Evolutionary conservation across 1,140 invertebrate species (phyloP).

Genomic region (Bombus confusus): DNA sequence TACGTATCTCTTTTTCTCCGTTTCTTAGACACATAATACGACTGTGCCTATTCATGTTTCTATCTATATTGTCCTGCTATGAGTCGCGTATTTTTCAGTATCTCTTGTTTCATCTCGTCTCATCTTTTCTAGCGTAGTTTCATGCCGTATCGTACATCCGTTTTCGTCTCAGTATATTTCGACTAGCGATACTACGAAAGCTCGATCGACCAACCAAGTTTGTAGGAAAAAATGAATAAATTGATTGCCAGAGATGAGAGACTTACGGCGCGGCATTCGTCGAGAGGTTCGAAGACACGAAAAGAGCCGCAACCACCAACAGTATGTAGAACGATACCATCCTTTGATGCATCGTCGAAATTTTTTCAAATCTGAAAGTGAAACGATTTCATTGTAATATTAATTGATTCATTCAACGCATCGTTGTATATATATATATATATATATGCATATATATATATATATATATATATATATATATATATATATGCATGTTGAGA

Average conservation of each 20-base stretch:
- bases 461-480: too few relatives aligned
- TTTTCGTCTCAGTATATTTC: not conserved
- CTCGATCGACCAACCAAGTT: not conserved
- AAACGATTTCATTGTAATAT: not conserved
- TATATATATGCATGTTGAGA: too few relatives aligned
- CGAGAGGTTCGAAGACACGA: not conserved
- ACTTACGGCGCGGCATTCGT: conserved; percentile 38
- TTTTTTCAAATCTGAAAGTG: not conserved
- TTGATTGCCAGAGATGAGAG: not conserved
- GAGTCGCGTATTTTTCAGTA: not conserved
- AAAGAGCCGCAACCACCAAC: not conserved
- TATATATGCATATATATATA: too few relatives aligned
- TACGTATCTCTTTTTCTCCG: not conserved
- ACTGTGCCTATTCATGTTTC: not conserved
- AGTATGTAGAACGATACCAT: conserved; percentile 9
- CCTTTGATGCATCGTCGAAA: conserved; percentile 14
- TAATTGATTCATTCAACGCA: not conserved
- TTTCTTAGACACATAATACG: not conserved
- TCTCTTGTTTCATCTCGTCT: not conserved
- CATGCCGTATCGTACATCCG: not conserved
- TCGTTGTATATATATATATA: not conserved
- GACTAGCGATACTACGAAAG: not conserved
- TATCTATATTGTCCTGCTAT: not conserved
- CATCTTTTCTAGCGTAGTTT: not conserved
- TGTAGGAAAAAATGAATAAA: not conserved